Conservation (phyloP, 2,113 vertebrate genomes). For the Oryzias woworae region DNA sequence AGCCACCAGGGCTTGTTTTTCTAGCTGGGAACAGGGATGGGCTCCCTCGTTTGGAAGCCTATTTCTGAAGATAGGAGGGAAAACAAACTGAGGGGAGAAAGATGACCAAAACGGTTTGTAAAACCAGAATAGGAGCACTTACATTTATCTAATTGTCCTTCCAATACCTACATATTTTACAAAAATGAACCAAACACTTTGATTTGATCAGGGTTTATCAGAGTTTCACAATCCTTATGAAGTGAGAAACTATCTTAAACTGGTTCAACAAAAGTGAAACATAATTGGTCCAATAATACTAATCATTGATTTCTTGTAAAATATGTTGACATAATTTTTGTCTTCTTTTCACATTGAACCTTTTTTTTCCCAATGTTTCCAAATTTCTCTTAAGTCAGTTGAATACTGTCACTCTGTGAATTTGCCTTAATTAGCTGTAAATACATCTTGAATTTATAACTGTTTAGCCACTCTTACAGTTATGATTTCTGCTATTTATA, state of each 20-base stretch:
- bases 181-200: constrained; percentile 46
- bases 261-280: constrained; percentile 6
- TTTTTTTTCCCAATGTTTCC: too few relatives aligned
- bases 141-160: constrained; percentile 12
- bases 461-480: constrained; percentile 40
- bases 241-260: constrained; percentile 9
- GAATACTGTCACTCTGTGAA: too few relatives aligned
- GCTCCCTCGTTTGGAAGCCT: constrained; percentile 73
- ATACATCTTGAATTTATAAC: constrained; percentile 19
- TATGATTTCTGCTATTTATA: constrained; percentile 27
- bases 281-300: neutral
- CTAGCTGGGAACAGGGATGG: constrained; percentile 81
- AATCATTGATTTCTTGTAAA: too few relatives aligned
- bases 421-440: neutral
- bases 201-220: constrained; percentile 27
- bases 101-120: constrained; percentile 59
- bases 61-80: constrained; percentile 71
- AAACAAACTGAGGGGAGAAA: constrained; percentile 56
- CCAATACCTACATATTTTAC: constrained; percentile 29
- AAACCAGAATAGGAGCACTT: constrained; percentile 35
- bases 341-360: neutral
- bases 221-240: constrained; percentile 46
- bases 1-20: constrained; percentile 78
- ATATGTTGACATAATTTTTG: neutral
- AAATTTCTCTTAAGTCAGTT: too few relatives aligned